Conservation (phyloP, 2,888 invertebrate species). For the Megamerina dolium region DNA sequence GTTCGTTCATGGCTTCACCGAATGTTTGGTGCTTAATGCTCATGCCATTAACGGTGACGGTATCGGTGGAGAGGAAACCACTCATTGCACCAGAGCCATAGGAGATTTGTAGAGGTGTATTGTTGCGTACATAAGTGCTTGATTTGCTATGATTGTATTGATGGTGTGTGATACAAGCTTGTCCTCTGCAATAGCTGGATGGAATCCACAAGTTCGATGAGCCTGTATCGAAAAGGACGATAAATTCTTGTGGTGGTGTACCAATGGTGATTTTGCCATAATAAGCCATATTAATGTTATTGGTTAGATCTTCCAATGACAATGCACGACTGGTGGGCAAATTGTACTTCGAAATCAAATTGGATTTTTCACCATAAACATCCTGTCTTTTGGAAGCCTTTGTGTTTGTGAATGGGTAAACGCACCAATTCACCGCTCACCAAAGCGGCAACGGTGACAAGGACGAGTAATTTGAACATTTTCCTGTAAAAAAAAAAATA, state of each 20-base stretch:
- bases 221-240: conserved; percentile 79
- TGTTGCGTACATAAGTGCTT: conserved; percentile 74
- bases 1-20: conserved; percentile 89
- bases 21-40: conserved; percentile 75
- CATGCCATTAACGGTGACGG: conserved; percentile 63
- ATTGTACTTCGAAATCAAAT: conserved; percentile 21
- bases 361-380: conserved; percentile 19
- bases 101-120: conserved; percentile 80
- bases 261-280: conserved; percentile 66
- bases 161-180: conserved; percentile 90
- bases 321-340: conserved; percentile 1
- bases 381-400: conserved; percentile 28
- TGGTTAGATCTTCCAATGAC: conserved; percentile 8
- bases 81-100: conserved; percentile 96
- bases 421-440: conserved; percentile 29
- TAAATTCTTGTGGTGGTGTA: conserved; percentile 81
- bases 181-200: conserved; percentile 90
- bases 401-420: conserved; percentile 29
- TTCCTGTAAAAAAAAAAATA: background rate
- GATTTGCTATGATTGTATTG: conserved; percentile 88
- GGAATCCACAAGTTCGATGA: conserved; percentile 98
- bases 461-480: conserved; percentile 7
- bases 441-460: conserved; percentile 24
- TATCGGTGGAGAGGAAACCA: conserved; percentile 88
- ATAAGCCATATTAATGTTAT: conserved; percentile 25